Base-by-base conservation (phyloP, 2,113 vertebrate species). In the Phycodurus eques region DNA sequence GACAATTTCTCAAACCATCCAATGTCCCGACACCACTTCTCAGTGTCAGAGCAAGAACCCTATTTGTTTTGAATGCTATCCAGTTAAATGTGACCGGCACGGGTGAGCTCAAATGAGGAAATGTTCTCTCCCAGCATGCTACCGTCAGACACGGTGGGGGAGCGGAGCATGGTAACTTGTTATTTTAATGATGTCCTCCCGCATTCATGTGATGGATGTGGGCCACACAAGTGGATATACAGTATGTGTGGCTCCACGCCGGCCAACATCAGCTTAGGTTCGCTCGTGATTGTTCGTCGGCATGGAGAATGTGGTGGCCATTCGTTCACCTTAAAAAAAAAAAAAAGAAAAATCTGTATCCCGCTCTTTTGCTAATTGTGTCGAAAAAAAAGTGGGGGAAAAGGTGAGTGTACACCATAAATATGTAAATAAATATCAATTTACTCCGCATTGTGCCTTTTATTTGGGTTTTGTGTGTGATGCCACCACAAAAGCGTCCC, bases 151-250 rank as follows among this genome's bases (percentile, higher is more conserved):
- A 35, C 59, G 17, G 59, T 35, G 22, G 59, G 59, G 59, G 31
- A 35, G 31, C 10, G 7, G 44, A 31, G 64, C 44, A 14, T 19
- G 13, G 22, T 47, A 47, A 66, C 64, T 66, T 66, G 43, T 66
- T 66, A 66, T 66, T 66, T 66, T 66, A 66, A 66, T 47, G 64
- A 66, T 66, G 64, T 66, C 43, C 64, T 66, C 14, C 64, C 9
- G 44, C 22, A 11, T 66, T 5, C 43, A 47, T 17, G 43, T 66
- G 64, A 66, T 66, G 64, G 64, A 66, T 49, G 22, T 9, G 64
- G 44, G 64, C 64, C 64, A 66, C 64, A 66, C 64, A 66, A 49
- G 42, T 47, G n/a, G 63, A 66, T 66, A 15, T 47, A 31, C 59
- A 17, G 14, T 61, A 61, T 13, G 31, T 61, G 59, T 31, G 22